Evolutionary conservation across 2,797 vertebrate species (phyloP).

Genomic region (Notolabrus celidotus): DNA sequence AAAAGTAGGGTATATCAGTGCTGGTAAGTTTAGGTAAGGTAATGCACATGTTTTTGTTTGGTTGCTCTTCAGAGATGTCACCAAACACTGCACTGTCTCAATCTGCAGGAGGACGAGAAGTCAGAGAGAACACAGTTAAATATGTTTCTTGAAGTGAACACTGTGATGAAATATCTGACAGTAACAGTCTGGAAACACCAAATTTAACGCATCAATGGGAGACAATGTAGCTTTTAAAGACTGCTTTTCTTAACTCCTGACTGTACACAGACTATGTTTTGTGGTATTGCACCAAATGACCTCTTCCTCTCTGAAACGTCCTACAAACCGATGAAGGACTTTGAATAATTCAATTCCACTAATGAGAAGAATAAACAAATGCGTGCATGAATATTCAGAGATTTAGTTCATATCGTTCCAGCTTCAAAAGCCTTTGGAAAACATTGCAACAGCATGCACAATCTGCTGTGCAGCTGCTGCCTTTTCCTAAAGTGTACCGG

Average conservation of each 20-base stretch:
- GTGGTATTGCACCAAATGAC: constrained; percentile 47
- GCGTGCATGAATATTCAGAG: constrained; percentile 84
- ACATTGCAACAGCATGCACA: constrained; percentile 80
- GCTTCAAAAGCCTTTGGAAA: constrained; percentile 80
- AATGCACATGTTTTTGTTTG: too few species aligned
- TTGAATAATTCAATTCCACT: constrained; percentile 75
- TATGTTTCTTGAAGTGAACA: too few species aligned
- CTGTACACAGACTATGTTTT: constrained; percentile 21
- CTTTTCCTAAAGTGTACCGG: constrained; percentile 65
- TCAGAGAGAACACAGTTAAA: too few species aligned
- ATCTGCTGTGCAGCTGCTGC: constrained; percentile 82
- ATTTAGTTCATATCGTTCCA: constrained; percentile 73
- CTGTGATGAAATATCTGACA: too few species aligned
- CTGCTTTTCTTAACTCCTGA: background rate
- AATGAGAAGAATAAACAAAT: constrained; percentile 83
- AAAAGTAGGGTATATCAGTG: too few species aligned
- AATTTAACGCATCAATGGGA: too few species aligned
- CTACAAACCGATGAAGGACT: constrained; percentile 71
- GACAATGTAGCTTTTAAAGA: too few species aligned
- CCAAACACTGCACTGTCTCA: too few species aligned
- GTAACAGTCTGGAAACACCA: too few species aligned
- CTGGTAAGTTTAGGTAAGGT: too few species aligned
- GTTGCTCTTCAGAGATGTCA: too few species aligned
- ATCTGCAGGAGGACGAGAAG: too few species aligned
- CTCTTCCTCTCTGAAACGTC: constrained; percentile 62